Percentiles rank a stretch among this genome's conserved stretches.
Conservation (phyloP, 1,140 invertebrate species). For the Portunus trituberculatus region DNA sequence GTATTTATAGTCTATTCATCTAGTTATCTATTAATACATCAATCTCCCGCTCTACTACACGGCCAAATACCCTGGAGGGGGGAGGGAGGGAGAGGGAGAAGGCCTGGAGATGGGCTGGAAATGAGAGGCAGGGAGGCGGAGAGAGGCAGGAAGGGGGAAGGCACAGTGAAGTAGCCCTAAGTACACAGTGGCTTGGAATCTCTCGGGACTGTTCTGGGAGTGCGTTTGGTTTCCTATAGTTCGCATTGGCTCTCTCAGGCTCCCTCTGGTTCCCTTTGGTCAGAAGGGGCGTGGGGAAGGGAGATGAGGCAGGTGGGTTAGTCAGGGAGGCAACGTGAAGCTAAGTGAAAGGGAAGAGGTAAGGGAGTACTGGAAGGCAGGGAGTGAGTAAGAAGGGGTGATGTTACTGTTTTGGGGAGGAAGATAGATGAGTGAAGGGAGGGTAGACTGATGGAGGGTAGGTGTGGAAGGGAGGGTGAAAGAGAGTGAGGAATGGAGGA, state of each 20-base stretch:
- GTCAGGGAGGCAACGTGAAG: not conserved
- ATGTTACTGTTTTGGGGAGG: not conserved
- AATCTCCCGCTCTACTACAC: not conserved
- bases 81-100: not conserved
- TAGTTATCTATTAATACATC: slow-evolving; percentile 24
- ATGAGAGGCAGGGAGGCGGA: not conserved
- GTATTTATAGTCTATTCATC: slow-evolving; percentile 3
- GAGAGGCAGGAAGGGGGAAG: not conserved
- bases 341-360: not conserved
- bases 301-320: not conserved
- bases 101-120: not conserved
- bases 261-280: not conserved
- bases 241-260: no score
- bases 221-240: not conserved
- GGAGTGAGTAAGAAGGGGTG: not conserved
- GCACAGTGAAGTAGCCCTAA: not conserved
- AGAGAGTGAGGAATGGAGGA: not conserved
- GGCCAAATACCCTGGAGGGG: not conserved
- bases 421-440: not conserved
- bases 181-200: not conserved
- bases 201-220: not conserved
- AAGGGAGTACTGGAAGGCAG: not conserved
- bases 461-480: not conserved
- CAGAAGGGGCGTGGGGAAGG: not conserved
- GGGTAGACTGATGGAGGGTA: not conserved